Conservation (phyloP, 37 sponge, comb jelly and placozoan genomes). For the Aphrocallistes beatrix region DNA sequence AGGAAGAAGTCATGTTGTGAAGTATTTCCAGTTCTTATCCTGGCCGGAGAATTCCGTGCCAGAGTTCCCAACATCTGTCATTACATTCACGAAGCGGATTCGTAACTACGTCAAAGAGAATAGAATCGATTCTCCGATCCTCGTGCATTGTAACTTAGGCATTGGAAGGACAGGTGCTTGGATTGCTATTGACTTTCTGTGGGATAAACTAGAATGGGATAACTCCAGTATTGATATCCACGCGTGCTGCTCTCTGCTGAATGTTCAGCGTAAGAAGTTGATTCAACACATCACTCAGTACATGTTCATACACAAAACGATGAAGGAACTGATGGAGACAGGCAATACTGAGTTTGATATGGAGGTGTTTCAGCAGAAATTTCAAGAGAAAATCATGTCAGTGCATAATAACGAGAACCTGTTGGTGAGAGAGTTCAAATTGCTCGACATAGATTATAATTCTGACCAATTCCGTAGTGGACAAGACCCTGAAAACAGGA, state of each 20-base stretch:
- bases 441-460: not conserved
- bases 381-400: not conserved
- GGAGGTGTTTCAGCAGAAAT: not conserved
- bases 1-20: slow-evolving; percentile 11
- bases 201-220: slow-evolving; percentile 13
- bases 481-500: not conserved
- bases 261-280: not conserved
- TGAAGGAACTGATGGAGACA: not conserved
- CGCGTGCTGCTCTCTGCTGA: not conserved
- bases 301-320: not conserved
- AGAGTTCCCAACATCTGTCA: not conserved
- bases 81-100: not conserved
- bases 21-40: slow-evolving; percentile 31
- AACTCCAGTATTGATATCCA: not conserved
- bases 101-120: not conserved
- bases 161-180: not conserved
- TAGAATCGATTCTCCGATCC: not conserved
- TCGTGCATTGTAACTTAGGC: not conserved
- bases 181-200: slow-evolving; percentile 2
- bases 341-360: slow-evolving; percentile 9
- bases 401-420: not conserved
- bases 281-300: not conserved
- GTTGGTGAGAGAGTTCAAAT: not conserved
- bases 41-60: slow-evolving; percentile 24
- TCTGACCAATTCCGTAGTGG: not conserved